A percentile compares a stretch with the other conserved stretches of the same genome.
These are phyloP conservation scores for Clarias laeviceps DNA, from an alignment of 2,797 vertebrate genomes.

Conservation along the genomic window DNA sequence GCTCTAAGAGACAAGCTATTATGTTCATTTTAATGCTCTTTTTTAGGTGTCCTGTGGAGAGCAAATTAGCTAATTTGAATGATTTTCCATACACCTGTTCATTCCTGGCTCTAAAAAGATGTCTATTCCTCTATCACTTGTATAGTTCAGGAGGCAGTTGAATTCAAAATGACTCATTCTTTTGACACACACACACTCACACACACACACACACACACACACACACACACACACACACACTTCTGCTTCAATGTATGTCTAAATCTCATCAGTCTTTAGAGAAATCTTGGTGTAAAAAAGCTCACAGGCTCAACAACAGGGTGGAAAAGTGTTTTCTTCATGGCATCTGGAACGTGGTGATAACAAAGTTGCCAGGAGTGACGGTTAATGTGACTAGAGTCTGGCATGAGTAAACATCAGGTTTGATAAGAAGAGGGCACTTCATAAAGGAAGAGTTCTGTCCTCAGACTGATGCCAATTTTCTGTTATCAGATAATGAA, in stretches of 20 bases:
- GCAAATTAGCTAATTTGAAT: not conserved
- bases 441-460: constrained; percentile 67
- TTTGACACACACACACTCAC: not conserved
- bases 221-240: not conserved
- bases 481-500: constrained; percentile 64
- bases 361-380: constrained; percentile 68
- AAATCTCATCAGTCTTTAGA: constrained; percentile 17
- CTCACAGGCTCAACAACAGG: constrained; percentile 10
- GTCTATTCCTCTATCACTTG: not conserved
- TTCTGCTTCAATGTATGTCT: not conserved
- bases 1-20: not conserved
- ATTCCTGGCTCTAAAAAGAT: not conserved
- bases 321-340: constrained; percentile 59
- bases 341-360: constrained; percentile 67
- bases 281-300: not conserved
- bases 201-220: not conserved
- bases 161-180: not conserved
- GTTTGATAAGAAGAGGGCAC: constrained; percentile 67
- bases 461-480: constrained; percentile 62
- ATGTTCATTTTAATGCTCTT: not conserved
- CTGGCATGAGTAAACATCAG: constrained; percentile 66
- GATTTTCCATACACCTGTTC: not conserved
- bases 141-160: not conserved
- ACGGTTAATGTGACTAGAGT: constrained; percentile 68
- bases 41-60: not conserved